Conservation (phyloP, 2,888 invertebrate species). For the Ypsolopha scabrella region DNA sequence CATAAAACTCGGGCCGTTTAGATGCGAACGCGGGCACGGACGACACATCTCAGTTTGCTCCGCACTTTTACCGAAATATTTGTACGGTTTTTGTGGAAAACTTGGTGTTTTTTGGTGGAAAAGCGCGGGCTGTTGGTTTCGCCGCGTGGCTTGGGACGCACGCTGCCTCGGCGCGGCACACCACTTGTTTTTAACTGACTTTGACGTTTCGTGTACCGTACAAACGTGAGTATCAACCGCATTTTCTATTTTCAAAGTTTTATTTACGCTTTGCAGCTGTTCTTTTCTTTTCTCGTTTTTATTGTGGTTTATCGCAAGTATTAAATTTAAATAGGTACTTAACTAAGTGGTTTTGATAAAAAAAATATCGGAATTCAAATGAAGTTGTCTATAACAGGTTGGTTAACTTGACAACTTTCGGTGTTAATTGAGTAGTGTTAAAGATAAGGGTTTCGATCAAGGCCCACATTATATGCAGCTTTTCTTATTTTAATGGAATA, state of each 20-base stretch:
- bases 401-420: neutral
- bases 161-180: constrained; percentile 38
- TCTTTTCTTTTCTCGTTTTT: neutral
- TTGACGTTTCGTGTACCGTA: constrained; percentile 40
- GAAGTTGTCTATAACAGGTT: neutral
- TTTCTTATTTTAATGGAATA: no score
- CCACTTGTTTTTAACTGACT: constrained; percentile 32
- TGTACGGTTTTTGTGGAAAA: constrained; percentile 56
- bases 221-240: constrained; percentile 41
- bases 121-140: constrained; percentile 37
- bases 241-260: constrained; percentile 35
- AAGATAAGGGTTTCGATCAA: no score
- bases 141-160: constrained; percentile 39
- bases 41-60: constrained; percentile 69
- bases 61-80: constrained; percentile 68
- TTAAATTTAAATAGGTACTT: neutral
- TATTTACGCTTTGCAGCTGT: neutral
- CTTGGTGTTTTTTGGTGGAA: constrained; percentile 50
- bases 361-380: neutral
- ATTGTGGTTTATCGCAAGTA: neutral
- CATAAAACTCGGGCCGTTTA: constrained; percentile 72
- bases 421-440: no score
- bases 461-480: no score
- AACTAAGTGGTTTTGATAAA: neutral
- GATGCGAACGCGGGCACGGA: constrained; percentile 70